Evolutionary conservation across 2,888 invertebrate species (phyloP).

Genomic region (Aleiodes leptofemur): DNA sequence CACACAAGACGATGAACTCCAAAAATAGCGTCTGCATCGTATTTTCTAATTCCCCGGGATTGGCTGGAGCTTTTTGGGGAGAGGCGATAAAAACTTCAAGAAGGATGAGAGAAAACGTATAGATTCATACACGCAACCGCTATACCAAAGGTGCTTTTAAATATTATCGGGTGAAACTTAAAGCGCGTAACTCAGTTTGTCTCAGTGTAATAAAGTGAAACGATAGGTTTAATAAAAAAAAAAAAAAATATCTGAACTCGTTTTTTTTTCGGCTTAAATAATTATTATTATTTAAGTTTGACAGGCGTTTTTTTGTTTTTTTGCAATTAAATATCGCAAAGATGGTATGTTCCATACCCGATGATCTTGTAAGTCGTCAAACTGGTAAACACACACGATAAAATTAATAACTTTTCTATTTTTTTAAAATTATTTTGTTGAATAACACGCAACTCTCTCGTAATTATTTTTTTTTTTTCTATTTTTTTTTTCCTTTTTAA

Average conservation of each 20-base stretch:
- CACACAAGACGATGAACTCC: conserved; percentile 29
- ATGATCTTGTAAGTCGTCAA: conserved; percentile 75
- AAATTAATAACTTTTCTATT: conserved; percentile 7
- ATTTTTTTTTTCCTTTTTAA: neutral
- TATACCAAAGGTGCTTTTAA: conserved; percentile 67
- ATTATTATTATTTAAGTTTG: neutral
- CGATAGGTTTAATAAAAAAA: too few relatives aligned
- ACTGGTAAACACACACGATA: conserved; percentile 72
- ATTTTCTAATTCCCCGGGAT: conserved; percentile 53
- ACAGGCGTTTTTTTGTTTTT: neutral
- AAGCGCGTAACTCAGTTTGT: conserved; percentile 59
- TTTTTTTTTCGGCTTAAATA: too few relatives aligned
- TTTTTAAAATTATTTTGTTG: conserved; percentile 36
- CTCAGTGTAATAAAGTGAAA: too few relatives aligned
- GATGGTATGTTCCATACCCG: conserved; percentile 74
- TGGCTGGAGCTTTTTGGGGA: conserved; percentile 64
- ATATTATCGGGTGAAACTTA: conserved; percentile 67
- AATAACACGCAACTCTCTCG: neutral
- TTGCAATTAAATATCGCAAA: conserved; percentile 58
- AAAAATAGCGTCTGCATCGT: conserved; percentile 44
- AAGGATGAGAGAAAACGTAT: conserved; percentile 48
- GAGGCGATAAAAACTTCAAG: conserved; percentile 49
- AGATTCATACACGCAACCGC: conserved; percentile 67
- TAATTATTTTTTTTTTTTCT: neutral
- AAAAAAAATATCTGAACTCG: too few relatives aligned